Conservation (phyloP, 2,113 vertebrate genomes). For the Callospermophilus lateralis region DNA sequence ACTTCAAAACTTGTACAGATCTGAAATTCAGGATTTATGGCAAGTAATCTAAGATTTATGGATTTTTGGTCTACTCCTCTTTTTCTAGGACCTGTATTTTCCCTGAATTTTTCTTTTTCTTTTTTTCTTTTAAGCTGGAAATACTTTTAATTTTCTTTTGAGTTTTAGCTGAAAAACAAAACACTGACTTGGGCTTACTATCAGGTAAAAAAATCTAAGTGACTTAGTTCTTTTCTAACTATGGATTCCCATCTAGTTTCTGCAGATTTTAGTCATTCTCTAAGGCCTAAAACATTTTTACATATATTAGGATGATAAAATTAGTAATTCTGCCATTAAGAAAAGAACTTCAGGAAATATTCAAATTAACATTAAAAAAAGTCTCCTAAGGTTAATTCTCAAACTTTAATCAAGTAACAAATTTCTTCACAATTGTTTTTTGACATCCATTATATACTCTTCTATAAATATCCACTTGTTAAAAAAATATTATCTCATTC, state of each 20-base stretch:
- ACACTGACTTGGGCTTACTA: background rate
- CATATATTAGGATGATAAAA: background rate
- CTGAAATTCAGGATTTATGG: background rate
- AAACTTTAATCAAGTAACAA: background rate
- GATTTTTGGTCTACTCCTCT: background rate
- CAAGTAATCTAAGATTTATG: background rate
- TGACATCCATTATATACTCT: no score
- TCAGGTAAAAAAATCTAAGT: background rate
- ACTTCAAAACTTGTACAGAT: background rate
- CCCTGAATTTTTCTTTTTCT: background rate
- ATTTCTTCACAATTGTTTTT: background rate
- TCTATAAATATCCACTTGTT: no score
- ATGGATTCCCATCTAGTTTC: background rate
- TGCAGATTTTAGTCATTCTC: background rate
- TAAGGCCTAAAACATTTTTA: background rate
- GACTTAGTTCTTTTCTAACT: background rate
- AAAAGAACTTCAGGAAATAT: background rate
- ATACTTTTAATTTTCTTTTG: background rate
- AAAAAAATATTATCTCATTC: no score
- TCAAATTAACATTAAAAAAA: background rate
- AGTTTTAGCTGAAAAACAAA: background rate
- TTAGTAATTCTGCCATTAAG: background rate
- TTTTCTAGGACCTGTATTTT: background rate
- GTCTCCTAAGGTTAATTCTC: background rate
- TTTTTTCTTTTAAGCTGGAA: background rate